phyloP scores from a whole-genome alignment of 2,113 vertebrate species.

The Chaetura pelagica region DNA sequence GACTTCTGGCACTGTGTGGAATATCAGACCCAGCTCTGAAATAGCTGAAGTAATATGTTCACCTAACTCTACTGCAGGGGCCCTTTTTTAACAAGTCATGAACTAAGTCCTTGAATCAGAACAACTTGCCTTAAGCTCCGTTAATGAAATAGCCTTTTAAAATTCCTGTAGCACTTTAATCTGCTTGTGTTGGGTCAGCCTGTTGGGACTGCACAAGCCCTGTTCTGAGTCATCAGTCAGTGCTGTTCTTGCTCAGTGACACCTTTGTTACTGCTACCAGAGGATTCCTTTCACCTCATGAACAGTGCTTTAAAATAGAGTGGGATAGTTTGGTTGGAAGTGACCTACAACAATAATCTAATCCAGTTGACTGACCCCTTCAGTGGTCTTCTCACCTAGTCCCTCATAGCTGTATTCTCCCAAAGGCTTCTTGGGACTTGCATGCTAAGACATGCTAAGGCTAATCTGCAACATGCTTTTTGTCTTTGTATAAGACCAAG shows the following conservation, averaged over 20 bases:
- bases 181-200: not conserved
- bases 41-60: not conserved
- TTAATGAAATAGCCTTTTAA: not conserved
- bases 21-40: not conserved
- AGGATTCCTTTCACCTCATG: not conserved
- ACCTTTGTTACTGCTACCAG: rapidly evolving
- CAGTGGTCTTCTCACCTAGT: not conserved
- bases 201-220: not conserved
- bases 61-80: too few relatives aligned
- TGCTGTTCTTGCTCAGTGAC: not conserved
- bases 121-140: not conserved
- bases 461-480: not conserved
- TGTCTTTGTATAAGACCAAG: not conserved
- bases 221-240: not conserved
- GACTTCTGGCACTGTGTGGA: not conserved
- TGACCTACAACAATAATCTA: rapidly evolving
- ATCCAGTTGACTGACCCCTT: not conserved
- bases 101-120: not conserved
- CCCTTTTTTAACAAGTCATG: not conserved
- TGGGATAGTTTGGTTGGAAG: not conserved
- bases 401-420: not conserved
- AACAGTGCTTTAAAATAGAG: not conserved
- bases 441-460: not conserved
- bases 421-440: not conserved
- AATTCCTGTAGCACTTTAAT: not conserved